These are phyloP conservation scores for Rhinichthys osculus DNA, from an alignment of 2,797 vertebrate genomes.

Conservation along the genomic window DNA sequence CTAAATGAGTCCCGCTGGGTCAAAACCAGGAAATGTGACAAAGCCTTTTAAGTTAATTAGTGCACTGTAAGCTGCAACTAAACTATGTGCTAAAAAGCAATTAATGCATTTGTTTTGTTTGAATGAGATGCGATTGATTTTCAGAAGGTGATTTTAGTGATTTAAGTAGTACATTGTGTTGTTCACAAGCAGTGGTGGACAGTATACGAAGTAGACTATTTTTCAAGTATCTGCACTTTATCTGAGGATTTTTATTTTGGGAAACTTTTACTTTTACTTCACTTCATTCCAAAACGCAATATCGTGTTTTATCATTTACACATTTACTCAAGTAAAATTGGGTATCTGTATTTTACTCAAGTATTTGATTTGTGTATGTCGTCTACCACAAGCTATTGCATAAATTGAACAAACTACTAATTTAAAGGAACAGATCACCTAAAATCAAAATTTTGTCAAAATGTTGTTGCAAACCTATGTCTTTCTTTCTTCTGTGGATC, in stretches of 20 bases:
- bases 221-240: not conserved
- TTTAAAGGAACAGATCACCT: not conserved
- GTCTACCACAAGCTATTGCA: not conserved
- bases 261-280: not conserved
- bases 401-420: not conserved
- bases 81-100: not conserved
- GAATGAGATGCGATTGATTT: slow-evolving; percentile 6
- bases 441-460: fast-evolving
- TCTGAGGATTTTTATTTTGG: not conserved
- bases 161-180: not conserved
- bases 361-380: not conserved
- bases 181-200: not conserved
- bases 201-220: not conserved
- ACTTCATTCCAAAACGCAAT: not conserved
- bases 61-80: slow-evolving; percentile 11
- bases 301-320: not conserved
- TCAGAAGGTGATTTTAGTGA: not conserved
- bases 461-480: not conserved
- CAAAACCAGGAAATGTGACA: slow-evolving; percentile 25
- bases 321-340: not conserved
- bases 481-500: not conserved
- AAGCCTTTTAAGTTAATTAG: slow-evolving; percentile 21
- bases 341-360: not conserved
- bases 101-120: not conserved
- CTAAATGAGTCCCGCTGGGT: slow-evolving; percentile 63